Percentiles rank a stretch among this genome's conserved stretches.
Conservation (phyloP, 2,888 invertebrate genomes). For the Invenusta paracnida region DNA sequence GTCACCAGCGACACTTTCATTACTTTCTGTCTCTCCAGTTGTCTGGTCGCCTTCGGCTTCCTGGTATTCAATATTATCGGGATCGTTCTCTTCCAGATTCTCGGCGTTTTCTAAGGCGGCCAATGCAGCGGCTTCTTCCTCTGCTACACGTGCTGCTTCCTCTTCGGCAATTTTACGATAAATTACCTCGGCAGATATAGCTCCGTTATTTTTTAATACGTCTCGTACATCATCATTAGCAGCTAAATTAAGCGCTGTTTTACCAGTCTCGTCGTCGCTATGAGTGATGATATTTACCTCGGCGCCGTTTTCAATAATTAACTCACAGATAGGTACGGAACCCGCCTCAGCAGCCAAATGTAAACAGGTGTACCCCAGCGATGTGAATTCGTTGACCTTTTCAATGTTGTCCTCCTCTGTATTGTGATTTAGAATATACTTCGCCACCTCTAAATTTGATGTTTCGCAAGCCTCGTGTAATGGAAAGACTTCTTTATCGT, state of each 20-base stretch:
- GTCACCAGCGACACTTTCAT: no score
- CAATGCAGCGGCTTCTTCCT: slow-evolving; percentile 2
- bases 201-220: background rate
- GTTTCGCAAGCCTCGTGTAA: slow-evolving; percentile 75
- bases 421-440: slow-evolving; percentile 30
- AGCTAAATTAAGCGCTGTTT: background rate
- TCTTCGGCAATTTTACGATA: slow-evolving; percentile 6
- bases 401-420: slow-evolving; percentile 5
- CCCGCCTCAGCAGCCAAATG: slow-evolving; percentile 90
- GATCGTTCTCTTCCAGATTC: background rate
- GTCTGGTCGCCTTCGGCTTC: background rate
- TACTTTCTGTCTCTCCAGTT: background rate
- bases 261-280: background rate
- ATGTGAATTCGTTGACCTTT: slow-evolving; percentile 24
- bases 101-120: background rate
- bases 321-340: slow-evolving; percentile 80
- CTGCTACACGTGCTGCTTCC: background rate
- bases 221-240: background rate
- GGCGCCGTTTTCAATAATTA: slow-evolving; percentile 76
- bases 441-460: slow-evolving; percentile 14
- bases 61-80: background rate
- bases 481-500: slow-evolving; percentile 87
- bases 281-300: slow-evolving; percentile 68
- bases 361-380: slow-evolving; percentile 77
- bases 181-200: background rate